Base-by-base conservation (phyloP, 2,113 vertebrate genomes). In the Corvus cornix region DNA sequence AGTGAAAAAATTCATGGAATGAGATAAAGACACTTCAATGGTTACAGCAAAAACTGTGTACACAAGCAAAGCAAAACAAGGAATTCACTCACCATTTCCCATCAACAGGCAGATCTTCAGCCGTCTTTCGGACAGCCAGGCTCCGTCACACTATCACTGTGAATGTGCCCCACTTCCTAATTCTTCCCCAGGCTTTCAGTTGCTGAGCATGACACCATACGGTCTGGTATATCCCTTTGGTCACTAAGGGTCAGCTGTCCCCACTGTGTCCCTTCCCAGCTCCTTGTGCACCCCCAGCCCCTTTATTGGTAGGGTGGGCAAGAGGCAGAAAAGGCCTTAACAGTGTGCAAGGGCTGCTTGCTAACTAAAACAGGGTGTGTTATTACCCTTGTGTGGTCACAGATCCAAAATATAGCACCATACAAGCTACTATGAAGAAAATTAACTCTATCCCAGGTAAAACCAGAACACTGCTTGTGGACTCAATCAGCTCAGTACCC, bases 271-370 rank as follows among this genome's bases (percentile, higher is more conserved):
- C 30, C 39, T 24, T 87, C 33, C 33, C 44, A 92, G 0, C 26
- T 35, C 43, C 70, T 55, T 33, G 39, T 69, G 16, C 12, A 70
- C 10, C 16, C 10, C 23, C n/a, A 73, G 23, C 12, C 16, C 10
- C 2, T 10, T 87, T 2, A 0, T 13, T 74, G 1, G 12, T 17
- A 9, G 26, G 6, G 11, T 33, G 21, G 1, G 3, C 30, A 18
- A 74, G 51, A 84, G 85, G 15, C 41, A 85, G 6, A 77, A 87
- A 51, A 82, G 18, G 5, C 31, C 41, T 63, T 67, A 35, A 63
- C 4, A 4, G 23, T 44, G 24, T 68, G 21, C n/a, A 58, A 67
- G 75, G 10, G 18, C 20, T 85, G 48, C 48, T 67, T 52, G 11
- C 43, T 53, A 53, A 24, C 56, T 75, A n/a, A 75, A 95, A 33